These are phyloP conservation scores for Mallotus villosus DNA, from an alignment of 2,797 vertebrate species.

Conservation along the genomic window DNA sequence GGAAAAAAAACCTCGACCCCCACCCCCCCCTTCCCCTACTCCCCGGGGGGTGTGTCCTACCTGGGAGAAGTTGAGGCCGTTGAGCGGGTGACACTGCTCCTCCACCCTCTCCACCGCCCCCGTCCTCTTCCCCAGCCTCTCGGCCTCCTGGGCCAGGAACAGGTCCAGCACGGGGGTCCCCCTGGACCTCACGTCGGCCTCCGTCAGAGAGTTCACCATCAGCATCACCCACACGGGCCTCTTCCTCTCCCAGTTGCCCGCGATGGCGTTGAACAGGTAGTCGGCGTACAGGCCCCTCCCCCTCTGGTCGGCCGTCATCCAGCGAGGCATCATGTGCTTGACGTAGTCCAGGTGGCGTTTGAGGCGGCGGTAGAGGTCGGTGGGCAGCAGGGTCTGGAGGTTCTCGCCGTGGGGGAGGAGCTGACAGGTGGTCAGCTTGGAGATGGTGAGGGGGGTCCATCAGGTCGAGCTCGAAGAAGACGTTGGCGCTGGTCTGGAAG, in stretches of 20 bases:
- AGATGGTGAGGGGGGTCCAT: slow-evolving; percentile 85
- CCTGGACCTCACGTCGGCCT: slow-evolving; percentile 83
- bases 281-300: slow-evolving; percentile 88
- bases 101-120: slow-evolving; percentile 90
- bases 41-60: slow-evolving; percentile 60
- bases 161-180: slow-evolving; percentile 86
- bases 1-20: no score
- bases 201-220: slow-evolving; percentile 89
- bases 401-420: slow-evolving; percentile 85
- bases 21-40: no score
- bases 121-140: slow-evolving; percentile 84
- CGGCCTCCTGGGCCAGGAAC: slow-evolving; percentile 88
- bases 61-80: slow-evolving; percentile 91
- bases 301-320: slow-evolving; percentile 89
- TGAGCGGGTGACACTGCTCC: slow-evolving; percentile 89
- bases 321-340: slow-evolving; percentile 89
- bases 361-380: slow-evolving; percentile 81
- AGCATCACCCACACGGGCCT: slow-evolving; percentile 92
- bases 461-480: slow-evolving; percentile 90
- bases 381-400: slow-evolving; percentile 86
- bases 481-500: slow-evolving; percentile 84
- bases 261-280: slow-evolving; percentile 89
- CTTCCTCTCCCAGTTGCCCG: slow-evolving; percentile 89
- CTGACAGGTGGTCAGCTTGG: slow-evolving; percentile 85
- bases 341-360: slow-evolving; percentile 87